Conservation (phyloP, 2,113 vertebrate species). For the Strix uralensis region DNA sequence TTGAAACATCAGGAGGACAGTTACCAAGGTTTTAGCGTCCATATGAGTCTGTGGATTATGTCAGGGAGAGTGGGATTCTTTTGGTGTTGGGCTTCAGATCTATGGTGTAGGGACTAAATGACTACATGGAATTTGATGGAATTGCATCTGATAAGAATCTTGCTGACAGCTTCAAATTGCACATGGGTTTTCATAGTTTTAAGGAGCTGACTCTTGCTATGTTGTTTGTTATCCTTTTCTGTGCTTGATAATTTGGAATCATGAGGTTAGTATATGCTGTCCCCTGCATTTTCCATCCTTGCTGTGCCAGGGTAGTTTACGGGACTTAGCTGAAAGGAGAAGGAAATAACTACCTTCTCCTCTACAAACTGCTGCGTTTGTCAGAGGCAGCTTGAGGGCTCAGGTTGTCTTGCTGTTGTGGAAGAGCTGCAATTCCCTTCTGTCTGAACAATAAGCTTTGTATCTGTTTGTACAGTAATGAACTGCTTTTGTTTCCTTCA, state of each 20-base stretch:
- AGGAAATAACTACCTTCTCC: not conserved
- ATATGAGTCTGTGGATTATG: not conserved
- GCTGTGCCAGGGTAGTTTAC: not conserved
- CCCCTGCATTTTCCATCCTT: not conserved
- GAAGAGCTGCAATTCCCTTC: not conserved
- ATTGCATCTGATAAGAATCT: not conserved
- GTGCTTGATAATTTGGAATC: not conserved
- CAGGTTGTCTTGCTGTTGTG: not conserved
- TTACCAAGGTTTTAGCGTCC: not conserved
- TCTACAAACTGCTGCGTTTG: not conserved
- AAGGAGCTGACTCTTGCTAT: not conserved
- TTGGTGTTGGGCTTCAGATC: not conserved
- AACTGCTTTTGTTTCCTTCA: conserved; percentile 70
- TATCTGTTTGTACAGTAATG: conserved; percentile 50
- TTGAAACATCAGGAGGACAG: not conserved
- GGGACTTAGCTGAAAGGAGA: not conserved
- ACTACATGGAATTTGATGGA: not conserved
- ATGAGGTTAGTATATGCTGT: not conserved
- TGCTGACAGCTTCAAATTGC: not conserved
- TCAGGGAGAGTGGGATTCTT: not conserved
- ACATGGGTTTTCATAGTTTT: not conserved
- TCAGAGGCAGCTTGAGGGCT: conserved; percentile 10
- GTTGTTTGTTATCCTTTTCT: not conserved
- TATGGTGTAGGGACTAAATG: not conserved
- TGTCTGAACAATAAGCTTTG: conserved; percentile 21